A percentile compares a stretch with the other conserved stretches of the same genome.
Evolutionary conservation across 1,140 invertebrate species (phyloP).

Genomic region (Wasmannia auropunctata): DNA sequence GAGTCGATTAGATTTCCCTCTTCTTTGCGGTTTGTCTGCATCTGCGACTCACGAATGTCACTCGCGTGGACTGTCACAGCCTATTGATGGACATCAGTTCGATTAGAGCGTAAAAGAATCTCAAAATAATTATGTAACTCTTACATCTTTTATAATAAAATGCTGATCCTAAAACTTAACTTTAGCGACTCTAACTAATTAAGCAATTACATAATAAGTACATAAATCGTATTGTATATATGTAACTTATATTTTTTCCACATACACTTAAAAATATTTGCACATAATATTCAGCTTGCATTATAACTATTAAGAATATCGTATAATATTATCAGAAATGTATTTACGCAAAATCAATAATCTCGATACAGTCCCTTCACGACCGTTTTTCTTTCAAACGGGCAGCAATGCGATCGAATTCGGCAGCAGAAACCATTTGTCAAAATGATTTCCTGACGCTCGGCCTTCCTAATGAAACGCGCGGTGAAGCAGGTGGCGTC

Average conservation of each 20-base stretch:
- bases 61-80: conserved; percentile 4
- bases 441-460: conserved; percentile 38
- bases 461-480: conserved; percentile 53
- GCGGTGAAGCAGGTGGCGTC: conserved; percentile 63
- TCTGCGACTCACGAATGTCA: conserved; percentile 45
- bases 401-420: neutral
- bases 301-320: neutral
- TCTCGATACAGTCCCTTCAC: neutral
- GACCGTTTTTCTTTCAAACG: neutral
- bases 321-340: neutral
- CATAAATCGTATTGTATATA: neutral
- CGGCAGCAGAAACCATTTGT: conserved; percentile 41
- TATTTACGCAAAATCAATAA: neutral
- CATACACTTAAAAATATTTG: neutral
- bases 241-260: neutral
- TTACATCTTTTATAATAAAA: neutral
- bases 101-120: conserved; percentile 1
- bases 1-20: conserved; percentile 72
- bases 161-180: too few species aligned
- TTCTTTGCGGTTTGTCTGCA: conserved; percentile 68
- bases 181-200: neutral
- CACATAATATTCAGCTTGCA: neutral
- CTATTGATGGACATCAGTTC: neutral
- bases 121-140: neutral
- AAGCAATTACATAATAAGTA: neutral